These are phyloP conservation scores for Pristionchus pacificus DNA, from an alignment of 1,140 invertebrate species.

Conservation along the genomic window DNA sequence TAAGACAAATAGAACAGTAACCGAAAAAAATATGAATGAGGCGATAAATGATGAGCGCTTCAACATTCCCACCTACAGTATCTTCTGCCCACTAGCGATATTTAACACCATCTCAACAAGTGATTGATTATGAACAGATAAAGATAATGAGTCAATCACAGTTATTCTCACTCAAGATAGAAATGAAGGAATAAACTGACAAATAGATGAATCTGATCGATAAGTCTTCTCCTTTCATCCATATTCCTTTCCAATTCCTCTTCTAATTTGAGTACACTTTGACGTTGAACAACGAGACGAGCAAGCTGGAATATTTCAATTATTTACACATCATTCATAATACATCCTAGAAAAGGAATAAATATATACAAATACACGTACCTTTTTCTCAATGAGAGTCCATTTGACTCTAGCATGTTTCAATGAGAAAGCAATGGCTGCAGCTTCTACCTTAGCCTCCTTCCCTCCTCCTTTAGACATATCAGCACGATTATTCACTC, in stretches of 20 bases:
- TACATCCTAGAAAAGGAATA: not conserved
- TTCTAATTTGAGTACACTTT: slow-evolving; percentile 30
- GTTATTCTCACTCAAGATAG: too few species aligned
- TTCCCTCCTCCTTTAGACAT: not conserved
- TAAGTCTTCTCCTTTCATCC: slow-evolving; percentile 27
- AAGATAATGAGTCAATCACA: too few species aligned
- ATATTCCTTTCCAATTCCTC: slow-evolving; percentile 33
- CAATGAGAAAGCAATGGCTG: slow-evolving; percentile 7
- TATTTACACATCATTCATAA: not conserved
- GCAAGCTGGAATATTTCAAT: slow-evolving; percentile 20
- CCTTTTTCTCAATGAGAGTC: slow-evolving; percentile 36
- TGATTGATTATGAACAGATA: too few species aligned
- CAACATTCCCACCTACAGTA: too few species aligned
- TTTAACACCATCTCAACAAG: too few species aligned
- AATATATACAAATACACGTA: slow-evolving; percentile 8
- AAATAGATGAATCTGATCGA: slow-evolving; percentile 33
- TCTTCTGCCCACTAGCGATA: too few species aligned
- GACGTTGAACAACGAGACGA: slow-evolving; percentile 19
- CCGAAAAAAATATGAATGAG: too few species aligned
- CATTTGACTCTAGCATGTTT: slow-evolving; percentile 33
- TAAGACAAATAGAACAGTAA: too few species aligned
- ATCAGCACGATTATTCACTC: not conserved
- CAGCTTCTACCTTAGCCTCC: not conserved
- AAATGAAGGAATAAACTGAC: too few species aligned
- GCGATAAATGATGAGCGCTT: too few species aligned